Conservation (phyloP, 2,113 vertebrate species). For the Epinephelus cyanopodus region DNA sequence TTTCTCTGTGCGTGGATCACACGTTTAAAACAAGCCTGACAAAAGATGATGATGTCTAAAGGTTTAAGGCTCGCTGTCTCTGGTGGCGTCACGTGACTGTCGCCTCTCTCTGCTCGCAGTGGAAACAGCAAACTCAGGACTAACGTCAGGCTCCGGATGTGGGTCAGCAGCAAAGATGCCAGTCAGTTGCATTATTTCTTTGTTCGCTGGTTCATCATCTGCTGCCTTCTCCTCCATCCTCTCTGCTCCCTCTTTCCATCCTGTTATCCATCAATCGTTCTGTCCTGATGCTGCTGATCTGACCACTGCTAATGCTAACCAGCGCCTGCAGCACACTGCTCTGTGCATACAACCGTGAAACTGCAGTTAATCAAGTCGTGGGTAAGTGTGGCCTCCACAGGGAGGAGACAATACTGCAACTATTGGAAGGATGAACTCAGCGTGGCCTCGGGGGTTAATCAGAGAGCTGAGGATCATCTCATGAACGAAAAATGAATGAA, state of each 20-base stretch:
- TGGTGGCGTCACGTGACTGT: neutral
- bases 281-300: neutral
- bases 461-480: neutral
- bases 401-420: neutral
- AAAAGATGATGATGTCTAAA: slow-evolving; percentile 25
- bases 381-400: slow-evolving; percentile 14
- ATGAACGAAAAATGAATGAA: neutral
- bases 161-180: slow-evolving; percentile 50
- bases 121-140: slow-evolving; percentile 38
- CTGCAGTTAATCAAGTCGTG: slow-evolving; percentile 47
- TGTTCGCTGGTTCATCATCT: neutral
- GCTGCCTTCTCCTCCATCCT: neutral
- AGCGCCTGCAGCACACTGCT: slow-evolving; percentile 31
- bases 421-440: neutral
- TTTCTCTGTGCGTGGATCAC: slow-evolving; percentile 40
- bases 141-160: slow-evolving; percentile 47
- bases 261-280: slow-evolving; percentile 21
- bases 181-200: slow-evolving; percentile 1
- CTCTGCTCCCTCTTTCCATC: neutral
- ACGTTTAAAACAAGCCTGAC: slow-evolving; percentile 14
- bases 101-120: neutral
- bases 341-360: slow-evolving; percentile 16
- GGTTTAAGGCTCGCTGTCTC: slow-evolving; percentile 4
- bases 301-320: slow-evolving; percentile 4
- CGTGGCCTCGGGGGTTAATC: neutral